Conservation (phyloP, 1,140 invertebrate genomes). For the Leptopilina clavipes region DNA sequence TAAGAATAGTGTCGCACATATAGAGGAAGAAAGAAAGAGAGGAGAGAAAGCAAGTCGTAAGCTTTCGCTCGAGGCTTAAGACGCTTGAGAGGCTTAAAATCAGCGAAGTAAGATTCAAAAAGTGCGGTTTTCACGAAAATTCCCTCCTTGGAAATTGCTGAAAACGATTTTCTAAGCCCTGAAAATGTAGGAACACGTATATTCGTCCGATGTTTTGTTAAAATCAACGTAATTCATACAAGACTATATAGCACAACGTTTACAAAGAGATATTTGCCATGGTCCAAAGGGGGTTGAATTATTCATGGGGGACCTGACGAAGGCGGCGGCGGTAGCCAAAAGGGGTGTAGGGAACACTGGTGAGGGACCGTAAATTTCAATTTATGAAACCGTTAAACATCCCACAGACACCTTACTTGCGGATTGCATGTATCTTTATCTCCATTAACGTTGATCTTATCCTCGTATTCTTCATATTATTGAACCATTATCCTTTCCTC, state of each 20-base stretch:
- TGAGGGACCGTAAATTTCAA: constrained; percentile 22
- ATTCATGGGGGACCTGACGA: constrained; percentile 28
- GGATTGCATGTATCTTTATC: constrained; percentile 7
- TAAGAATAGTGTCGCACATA: constrained; percentile 5
- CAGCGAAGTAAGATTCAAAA: constrained; percentile 40
- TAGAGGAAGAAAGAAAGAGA: constrained; percentile 40
- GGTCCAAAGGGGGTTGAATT: constrained; percentile 33
- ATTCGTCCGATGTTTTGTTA: not conserved
- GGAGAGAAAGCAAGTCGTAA: constrained; percentile 43
- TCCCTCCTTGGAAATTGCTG: constrained; percentile 42
- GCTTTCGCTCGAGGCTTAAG: constrained; percentile 54
- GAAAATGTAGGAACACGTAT: constrained; percentile 22
- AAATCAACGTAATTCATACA: not conserved
- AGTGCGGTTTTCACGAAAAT: constrained; percentile 44
- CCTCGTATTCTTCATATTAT: constrained; percentile 39
- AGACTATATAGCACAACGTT: not conserved
- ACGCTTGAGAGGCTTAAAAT: constrained; percentile 56
- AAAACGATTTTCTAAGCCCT: constrained; percentile 27
- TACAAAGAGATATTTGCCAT: constrained; percentile 24
- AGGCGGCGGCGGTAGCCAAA: constrained; percentile 28
- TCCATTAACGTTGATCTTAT: constrained; percentile 36
- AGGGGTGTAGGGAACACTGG: constrained; percentile 15
- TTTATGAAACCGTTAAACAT: constrained; percentile 35
- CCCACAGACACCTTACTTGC: constrained; percentile 10
- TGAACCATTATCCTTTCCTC: constrained; percentile 37